A percentile compares a stretch with the other conserved stretches of the same genome.
These are phyloP conservation scores for Cyanoliseus patagonus DNA, from an alignment of 2,113 vertebrate species.

Conservation along the genomic window DNA sequence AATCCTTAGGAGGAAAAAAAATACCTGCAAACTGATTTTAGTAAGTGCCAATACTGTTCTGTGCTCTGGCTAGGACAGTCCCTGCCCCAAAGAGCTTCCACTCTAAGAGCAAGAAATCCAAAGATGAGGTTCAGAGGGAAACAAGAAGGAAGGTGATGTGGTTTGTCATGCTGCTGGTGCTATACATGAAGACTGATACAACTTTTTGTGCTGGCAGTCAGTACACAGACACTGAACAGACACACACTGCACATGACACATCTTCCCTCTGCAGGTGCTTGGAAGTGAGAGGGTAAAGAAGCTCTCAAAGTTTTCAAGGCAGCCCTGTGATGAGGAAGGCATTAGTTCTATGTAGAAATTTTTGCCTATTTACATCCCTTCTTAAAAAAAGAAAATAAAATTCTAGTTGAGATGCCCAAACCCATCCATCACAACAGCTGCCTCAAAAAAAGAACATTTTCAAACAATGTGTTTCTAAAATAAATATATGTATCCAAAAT, in stretches of 20 bases:
- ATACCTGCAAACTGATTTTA: neutral
- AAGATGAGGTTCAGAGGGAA: neutral
- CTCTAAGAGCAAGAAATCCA: neutral
- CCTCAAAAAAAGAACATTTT: conserved; percentile 72
- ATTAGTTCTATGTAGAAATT: conserved; percentile 64
- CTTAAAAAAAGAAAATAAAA: conserved; percentile 51
- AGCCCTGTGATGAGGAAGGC: conserved; percentile 43
- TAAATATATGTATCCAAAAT: conserved; percentile 14
- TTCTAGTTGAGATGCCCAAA: neutral
- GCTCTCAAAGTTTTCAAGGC: conserved; percentile 39
- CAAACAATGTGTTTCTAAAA: conserved; percentile 41
- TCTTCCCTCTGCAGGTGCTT: neutral
- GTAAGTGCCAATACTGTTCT: neutral
- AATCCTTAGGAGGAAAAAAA: neutral
- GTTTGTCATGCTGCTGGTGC: conserved; percentile 35
- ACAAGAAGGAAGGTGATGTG: neutral
- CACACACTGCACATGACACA: neutral
- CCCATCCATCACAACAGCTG: neutral
- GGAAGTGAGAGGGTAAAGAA: conserved; percentile 29
- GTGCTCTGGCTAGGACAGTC: conserved; percentile 1
- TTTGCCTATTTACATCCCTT: conserved; percentile 68
- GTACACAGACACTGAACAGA: neutral
- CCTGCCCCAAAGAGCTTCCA: conserved; percentile 54
- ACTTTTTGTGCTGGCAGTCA: conserved; percentile 37
- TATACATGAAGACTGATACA: neutral